phyloP scores from a whole-genome alignment of 2,113 vertebrate species.

The Saimiri boliviensis region DNA sequence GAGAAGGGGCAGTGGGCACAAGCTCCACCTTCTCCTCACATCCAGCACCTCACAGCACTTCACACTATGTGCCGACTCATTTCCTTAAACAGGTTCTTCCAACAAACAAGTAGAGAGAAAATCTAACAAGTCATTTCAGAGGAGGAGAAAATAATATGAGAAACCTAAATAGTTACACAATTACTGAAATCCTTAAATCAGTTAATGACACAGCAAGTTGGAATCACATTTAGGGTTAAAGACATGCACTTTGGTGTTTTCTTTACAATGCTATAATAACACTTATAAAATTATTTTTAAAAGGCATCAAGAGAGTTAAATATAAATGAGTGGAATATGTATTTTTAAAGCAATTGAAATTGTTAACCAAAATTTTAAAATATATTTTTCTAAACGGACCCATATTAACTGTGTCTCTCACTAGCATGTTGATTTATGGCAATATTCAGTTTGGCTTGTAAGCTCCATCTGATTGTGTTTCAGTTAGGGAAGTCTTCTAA shows the following conservation, averaged over 20 bases:
- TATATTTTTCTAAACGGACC: not conserved
- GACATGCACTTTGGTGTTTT: not conserved
- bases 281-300: not conserved
- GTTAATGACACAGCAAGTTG: not conserved
- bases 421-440: slow-evolving; percentile 29
- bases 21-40: accelerated
- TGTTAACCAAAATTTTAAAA: not conserved
- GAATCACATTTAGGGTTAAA: slow-evolving; percentile 19
- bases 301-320: not conserved
- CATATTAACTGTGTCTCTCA: not conserved
- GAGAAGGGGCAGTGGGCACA: not conserved
- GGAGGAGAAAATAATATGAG: not conserved
- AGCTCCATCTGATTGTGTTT: slow-evolving; percentile 10
- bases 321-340: not conserved
- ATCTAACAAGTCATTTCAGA: not conserved
- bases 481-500: slow-evolving; percentile 39
- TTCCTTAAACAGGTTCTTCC: not conserved
- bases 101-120: not conserved
- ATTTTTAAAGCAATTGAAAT: slow-evolving; percentile 47
- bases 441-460: slow-evolving; percentile 34
- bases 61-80: not conserved
- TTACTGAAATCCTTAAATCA: not conserved
- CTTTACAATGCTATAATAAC: not conserved
- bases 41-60: not conserved
- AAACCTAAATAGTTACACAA: not conserved